Evolutionary conservation across 2,113 vertebrate genomes (phyloP).

Genomic region (Guaruba guarouba): DNA sequence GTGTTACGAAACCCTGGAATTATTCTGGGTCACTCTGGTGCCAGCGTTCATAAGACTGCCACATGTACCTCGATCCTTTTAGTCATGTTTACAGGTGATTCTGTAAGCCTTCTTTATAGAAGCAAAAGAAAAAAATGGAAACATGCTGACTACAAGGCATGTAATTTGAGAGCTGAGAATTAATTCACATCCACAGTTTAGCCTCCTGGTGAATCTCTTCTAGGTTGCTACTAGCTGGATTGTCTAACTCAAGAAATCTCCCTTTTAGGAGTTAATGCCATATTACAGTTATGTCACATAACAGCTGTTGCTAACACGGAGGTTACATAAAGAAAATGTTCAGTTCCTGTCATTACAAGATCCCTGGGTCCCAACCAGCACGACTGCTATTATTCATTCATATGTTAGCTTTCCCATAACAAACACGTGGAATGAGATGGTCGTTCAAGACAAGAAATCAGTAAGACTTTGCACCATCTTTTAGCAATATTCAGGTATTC

Average conservation of each 20-base stretch:
- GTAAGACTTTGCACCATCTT: background rate
- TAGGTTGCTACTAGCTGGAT: background rate
- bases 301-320: background rate
- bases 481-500: background rate
- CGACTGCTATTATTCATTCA: background rate
- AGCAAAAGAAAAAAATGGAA: slow-evolving; percentile 7
- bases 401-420: background rate
- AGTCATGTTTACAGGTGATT: slow-evolving; percentile 35
- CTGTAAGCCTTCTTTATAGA: background rate
- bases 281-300: slow-evolving; percentile 39
- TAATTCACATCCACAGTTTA: background rate
- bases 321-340: slow-evolving; percentile 45
- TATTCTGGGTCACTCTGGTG: slow-evolving; percentile 39
- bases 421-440: background rate
- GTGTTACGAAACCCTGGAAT: slow-evolving; percentile 53
- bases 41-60: slow-evolving; percentile 3
- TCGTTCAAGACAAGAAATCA: background rate
- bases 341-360: slow-evolving; percentile 28
- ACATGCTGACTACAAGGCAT: background rate
- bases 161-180: slow-evolving; percentile 46
- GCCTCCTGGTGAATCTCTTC: background rate
- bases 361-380: background rate
- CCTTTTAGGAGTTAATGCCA: background rate
- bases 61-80: slow-evolving; percentile 41
- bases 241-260: slow-evolving; percentile 3